These are phyloP conservation scores for Chloroceryle aenea DNA, from an alignment of 2,113 vertebrate species.

Conservation along the genomic window DNA sequence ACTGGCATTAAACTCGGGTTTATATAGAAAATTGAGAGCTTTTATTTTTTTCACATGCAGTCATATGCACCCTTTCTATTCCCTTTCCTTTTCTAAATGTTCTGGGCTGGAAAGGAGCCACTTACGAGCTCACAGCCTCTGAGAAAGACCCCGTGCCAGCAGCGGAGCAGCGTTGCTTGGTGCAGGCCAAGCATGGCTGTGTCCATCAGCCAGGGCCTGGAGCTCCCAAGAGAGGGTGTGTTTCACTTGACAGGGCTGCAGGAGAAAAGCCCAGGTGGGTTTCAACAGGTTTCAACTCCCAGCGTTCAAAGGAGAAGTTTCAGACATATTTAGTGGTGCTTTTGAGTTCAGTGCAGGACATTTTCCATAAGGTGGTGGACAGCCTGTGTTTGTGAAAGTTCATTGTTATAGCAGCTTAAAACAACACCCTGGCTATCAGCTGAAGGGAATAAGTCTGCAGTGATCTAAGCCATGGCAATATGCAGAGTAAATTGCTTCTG, in stretches of 20 bases:
- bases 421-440: not conserved
- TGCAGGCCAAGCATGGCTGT: not conserved
- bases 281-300: not conserved
- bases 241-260: not conserved
- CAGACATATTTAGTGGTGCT: not conserved
- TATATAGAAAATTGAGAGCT: not conserved
- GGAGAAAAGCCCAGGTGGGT: not conserved
- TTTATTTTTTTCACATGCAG: not conserved
- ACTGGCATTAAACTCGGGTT: not conserved
- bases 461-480: not conserved
- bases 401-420: not conserved
- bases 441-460: not conserved
- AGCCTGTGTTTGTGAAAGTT: not conserved
- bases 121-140: not conserved
- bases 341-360: not conserved
- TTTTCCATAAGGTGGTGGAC: rapidly evolving
- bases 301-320: not conserved
- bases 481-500: not conserved
- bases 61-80: not conserved
- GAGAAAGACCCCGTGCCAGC: not conserved
- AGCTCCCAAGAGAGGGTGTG: not conserved
- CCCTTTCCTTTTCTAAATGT: not conserved
- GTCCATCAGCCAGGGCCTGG: not conserved
- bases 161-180: not conserved
- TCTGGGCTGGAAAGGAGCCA: not conserved